Conservation (phyloP, 2,113 vertebrate species). For the Nothobranchius furzeri region DNA sequence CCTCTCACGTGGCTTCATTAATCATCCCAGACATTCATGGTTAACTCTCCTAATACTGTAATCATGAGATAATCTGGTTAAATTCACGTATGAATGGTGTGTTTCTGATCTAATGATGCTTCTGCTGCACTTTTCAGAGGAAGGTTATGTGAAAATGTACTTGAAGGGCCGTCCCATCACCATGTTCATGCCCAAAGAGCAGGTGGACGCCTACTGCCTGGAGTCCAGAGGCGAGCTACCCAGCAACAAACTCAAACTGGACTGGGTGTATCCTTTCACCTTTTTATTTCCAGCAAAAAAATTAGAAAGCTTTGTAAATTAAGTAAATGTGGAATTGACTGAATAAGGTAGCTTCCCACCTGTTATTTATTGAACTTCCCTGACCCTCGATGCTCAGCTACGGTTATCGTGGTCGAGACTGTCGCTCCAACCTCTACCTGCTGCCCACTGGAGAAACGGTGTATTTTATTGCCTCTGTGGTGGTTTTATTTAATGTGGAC, state of each 20-base stretch:
- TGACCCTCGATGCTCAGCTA: constrained; percentile 84
- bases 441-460: constrained; percentile 97
- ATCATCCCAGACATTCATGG: constrained; percentile 11
- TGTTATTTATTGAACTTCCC: constrained; percentile 40
- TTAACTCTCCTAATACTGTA: not conserved
- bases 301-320: not conserved
- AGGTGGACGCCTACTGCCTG: constrained; percentile 92
- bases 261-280: constrained; percentile 98
- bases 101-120: not conserved
- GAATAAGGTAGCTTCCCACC: not conserved
- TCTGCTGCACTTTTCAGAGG: constrained; percentile 85
- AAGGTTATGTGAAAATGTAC: constrained; percentile 99
- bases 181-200: constrained; percentile 98
- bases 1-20: constrained; percentile 11
- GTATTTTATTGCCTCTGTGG: constrained; percentile 96
- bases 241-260: constrained; percentile 91
- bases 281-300: too few relatives aligned
- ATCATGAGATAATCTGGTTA: too few relatives aligned
- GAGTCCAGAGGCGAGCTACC: constrained; percentile 92
- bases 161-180: constrained; percentile 96
- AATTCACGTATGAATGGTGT: not conserved
- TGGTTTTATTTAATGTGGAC: constrained; percentile 94
- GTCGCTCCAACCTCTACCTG: constrained; percentile 94
- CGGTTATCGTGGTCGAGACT: constrained; percentile 95
- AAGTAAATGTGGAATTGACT: not conserved